Conservation (phyloP, 2,888 invertebrate species). For the Dryococelus australis region DNA sequence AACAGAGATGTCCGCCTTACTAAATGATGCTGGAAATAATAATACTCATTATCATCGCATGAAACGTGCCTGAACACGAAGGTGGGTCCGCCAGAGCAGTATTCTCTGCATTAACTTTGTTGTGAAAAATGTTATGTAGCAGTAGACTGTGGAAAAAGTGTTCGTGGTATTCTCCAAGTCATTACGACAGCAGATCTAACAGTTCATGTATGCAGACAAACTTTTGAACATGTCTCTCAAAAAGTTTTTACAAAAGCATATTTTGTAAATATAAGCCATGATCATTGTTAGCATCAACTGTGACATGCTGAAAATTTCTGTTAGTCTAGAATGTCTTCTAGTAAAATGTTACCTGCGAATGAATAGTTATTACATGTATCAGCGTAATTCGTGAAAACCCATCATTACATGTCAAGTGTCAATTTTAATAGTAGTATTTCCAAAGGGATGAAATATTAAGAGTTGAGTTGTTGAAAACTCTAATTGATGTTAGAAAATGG, state of each 20-base stretch:
- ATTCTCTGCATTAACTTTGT: neutral
- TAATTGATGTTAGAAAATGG: neutral
- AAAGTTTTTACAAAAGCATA: neutral
- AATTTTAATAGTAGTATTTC: neutral
- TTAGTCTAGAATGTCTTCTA: neutral
- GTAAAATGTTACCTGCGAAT: neutral
- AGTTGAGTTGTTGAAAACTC: neutral
- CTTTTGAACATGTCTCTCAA: neutral
- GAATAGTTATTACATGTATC: neutral
- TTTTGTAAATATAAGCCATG: neutral
- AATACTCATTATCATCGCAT: too few relatives aligned
- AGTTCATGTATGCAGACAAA: neutral
- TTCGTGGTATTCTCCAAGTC: neutral
- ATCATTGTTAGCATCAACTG: neutral
- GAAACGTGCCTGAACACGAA: slow-evolving; percentile 5
- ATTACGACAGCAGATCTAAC: neutral
- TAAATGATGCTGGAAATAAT: too few relatives aligned
- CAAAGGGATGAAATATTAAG: neutral
- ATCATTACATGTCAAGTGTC: neutral
- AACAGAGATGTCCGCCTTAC: too few relatives aligned
- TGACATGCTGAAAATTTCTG: neutral
- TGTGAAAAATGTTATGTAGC: too few relatives aligned
- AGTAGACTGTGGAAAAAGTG: neutral
- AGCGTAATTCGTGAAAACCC: neutral
- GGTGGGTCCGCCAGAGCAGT: neutral